These are phyloP conservation scores for Bugula neritina DNA, from an alignment of 2,888 invertebrate genomes.

Conservation along the genomic window DNA sequence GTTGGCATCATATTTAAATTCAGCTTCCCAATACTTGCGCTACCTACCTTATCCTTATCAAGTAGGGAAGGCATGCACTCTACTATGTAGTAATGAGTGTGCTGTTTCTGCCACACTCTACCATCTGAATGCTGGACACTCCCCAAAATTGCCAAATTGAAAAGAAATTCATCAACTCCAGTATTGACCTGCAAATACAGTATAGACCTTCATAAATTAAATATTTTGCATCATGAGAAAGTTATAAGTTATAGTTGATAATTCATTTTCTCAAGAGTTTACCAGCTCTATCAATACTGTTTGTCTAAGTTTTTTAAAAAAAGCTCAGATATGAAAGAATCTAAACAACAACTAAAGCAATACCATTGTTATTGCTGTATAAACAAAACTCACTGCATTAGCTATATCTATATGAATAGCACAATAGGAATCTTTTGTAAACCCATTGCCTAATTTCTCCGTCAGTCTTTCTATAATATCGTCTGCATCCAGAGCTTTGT, in stretches of 20 bases:
- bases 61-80: constrained; percentile 39
- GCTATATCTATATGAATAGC: background rate
- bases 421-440: background rate
- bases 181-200: constrained; percentile 37
- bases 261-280: too few species aligned
- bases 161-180: constrained; percentile 39
- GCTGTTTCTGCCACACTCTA: constrained; percentile 38
- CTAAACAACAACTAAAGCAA: too few species aligned
- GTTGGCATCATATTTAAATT: too few species aligned
- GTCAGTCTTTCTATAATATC: background rate
- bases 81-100: constrained; percentile 39
- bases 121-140: constrained; percentile 38
- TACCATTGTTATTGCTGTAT: too few species aligned
- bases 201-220: too few species aligned
- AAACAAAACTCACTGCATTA: background rate
- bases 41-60: background rate
- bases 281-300: too few species aligned
- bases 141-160: constrained; percentile 39
- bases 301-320: too few species aligned
- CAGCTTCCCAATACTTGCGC: too few species aligned
- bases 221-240: too few species aligned
- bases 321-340: too few species aligned
- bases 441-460: background rate
- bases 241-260: too few species aligned
- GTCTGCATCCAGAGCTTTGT: background rate